Evolutionary conservation across 2,888 invertebrate species (phyloP), one percentile per base, ranked within the genome.

Genomic region (Agonopterix alstromeriana): DNA sequence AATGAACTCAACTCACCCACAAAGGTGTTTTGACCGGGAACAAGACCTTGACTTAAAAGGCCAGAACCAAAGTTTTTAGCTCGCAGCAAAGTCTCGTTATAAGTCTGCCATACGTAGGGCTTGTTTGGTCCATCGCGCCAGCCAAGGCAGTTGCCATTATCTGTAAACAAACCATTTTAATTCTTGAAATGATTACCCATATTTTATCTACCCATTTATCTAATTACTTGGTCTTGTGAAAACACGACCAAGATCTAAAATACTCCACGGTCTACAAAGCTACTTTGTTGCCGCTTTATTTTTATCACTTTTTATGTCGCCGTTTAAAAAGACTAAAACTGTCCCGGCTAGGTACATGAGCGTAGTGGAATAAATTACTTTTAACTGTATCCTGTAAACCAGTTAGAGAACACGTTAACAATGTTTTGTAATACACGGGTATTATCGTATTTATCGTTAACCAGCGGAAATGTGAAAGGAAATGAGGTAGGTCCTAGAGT

Each of bases 1-100:
- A 5, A 27, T 7, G 27, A 27, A 27, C 27, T 27, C n/a, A 53
- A 70, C 86, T 79, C 56, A 89, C 98, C 98, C 63, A 99, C 91
- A 74, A 95, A 93, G 43, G 95, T 96, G 57, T 90, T 91, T 59
- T 94, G 92, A 52, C 94, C 93, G 42, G 96, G 94, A 42, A 88
- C 77, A 41, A 95, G 90, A 45, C 97, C 97, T 73, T 94, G 90
- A 46, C 94, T 91, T 63, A 98, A 90, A 65, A 98, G 91, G 36
- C 98, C 98, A 8, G 97, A 94, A 50, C 98, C 98, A 68, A 98
- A 94, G 86, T 97, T 96, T 76, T 94, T 95, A 61, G 97, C 96
- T 65, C 96, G 90, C 52, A 96, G 90, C 54, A 98, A 90, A n/a
- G 96, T 95, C 82, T 98, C 97, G 84, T 97, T 96, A 86, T 97